phyloP scores from a whole-genome alignment of 2,888 invertebrate genomes.

The Drosophila infuscata region DNA sequence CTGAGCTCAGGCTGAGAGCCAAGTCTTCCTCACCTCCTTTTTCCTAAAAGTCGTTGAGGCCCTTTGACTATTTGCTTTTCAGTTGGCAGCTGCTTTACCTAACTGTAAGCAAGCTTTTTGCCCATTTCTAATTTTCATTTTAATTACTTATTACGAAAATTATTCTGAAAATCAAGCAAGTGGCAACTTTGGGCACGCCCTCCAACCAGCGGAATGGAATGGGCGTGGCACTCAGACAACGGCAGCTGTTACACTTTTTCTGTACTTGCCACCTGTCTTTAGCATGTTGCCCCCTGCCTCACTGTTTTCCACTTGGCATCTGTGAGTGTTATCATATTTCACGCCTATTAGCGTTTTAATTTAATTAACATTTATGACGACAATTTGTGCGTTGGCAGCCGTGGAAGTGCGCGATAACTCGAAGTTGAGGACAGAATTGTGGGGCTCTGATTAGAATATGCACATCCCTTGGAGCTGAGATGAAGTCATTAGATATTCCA shows the following conservation, averaged over 20 bases:
- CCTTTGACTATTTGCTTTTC: slow-evolving; percentile 52
- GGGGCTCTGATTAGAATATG: slow-evolving; percentile 25
- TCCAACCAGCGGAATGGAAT: neutral
- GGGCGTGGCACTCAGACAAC: slow-evolving; percentile 32
- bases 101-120: slow-evolving; percentile 43
- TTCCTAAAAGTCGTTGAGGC: neutral
- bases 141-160: slow-evolving; percentile 72
- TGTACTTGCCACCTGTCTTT: slow-evolving; percentile 35
- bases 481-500: neutral
- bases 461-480: neutral
- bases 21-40: slow-evolving; percentile 8
- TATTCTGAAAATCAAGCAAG: slow-evolving; percentile 76
- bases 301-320: slow-evolving; percentile 16
- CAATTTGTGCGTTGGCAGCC: slow-evolving; percentile 65
- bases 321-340: slow-evolving; percentile 74
- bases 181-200: slow-evolving; percentile 61
- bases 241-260: slow-evolving; percentile 71
- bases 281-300: slow-evolving; percentile 1
- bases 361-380: slow-evolving; percentile 79
- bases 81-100: slow-evolving; percentile 62
- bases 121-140: slow-evolving; percentile 77
- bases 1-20: slow-evolving; percentile 50
- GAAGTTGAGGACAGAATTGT: slow-evolving; percentile 15
- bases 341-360: slow-evolving; percentile 80
- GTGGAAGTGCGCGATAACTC: slow-evolving; percentile 47